Base-by-base conservation (phyloP, 2,888 invertebrate genomes). In the Auanema freiburgensis region DNA sequence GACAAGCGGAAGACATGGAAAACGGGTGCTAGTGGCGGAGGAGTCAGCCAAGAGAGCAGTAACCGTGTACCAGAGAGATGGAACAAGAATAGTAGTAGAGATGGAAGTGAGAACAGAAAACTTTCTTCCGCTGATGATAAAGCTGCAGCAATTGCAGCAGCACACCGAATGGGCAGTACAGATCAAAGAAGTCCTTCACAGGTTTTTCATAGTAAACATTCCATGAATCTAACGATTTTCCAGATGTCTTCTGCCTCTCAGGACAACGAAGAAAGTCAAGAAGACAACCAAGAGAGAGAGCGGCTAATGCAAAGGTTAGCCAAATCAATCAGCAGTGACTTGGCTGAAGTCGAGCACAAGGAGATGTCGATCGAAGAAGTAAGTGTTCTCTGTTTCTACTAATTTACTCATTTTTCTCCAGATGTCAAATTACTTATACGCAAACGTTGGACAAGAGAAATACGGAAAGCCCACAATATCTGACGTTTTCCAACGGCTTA, bases 1-100 rank as follows among this genome's bases (percentile, higher is more conserved):
- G 46, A 23, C 14, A 53, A 11, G 49, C 63, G 65, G 53, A 57
- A 59, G 25, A 54, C 50, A 12, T 72, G 72, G 72, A 54, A 59
- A 12, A 44, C 52, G 8, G 72, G 72, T 11, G 63, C 72, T 6
- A 44, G 63, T 24, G 71, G 71, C 18, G 72, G 69, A 51, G 69
- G 69, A 50, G 12, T 43, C 10, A 18, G 60, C 12, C 53, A 41
- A 14, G 56, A 50, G 18, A 52, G 52, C 2, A 56, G 56, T 42
- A 41, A 23, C 23, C 63, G 68, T 5, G 8, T 33, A 33, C 8
- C 33, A 5, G 33, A 33, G 33, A 33, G 33, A 33, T 33, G 33
- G 33, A 3, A 33, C 8, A 33, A 33, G 33, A 54, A 61, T 14
- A 63, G 66, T 8, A 61, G 66, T 18, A 64, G 60, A 18, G 69